These are phyloP conservation scores for Cydia pomonella DNA, from an alignment of 1,140 invertebrate genomes.

Conservation along the genomic window DNA sequence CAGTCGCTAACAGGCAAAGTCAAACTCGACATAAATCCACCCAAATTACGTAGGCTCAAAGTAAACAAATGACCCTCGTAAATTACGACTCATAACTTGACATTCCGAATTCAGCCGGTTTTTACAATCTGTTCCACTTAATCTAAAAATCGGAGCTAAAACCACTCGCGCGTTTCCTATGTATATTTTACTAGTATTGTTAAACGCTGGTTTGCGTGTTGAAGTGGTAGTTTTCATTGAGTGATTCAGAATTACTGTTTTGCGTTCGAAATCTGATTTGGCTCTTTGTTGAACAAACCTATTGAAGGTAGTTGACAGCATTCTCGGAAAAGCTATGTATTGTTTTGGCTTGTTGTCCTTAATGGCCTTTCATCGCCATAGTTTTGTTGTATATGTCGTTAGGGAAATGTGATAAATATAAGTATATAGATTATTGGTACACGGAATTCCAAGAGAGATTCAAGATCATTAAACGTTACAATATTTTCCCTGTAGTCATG, in stretches of 20 bases:
- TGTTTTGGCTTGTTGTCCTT: background rate
- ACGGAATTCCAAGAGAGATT: too few species aligned
- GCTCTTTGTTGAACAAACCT: constrained; percentile 8
- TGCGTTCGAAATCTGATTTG: constrained; percentile 30
- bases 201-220: constrained; percentile 29
- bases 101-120: constrained; percentile 23
- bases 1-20: constrained; percentile 15
- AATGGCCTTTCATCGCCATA: background rate
- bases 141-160: constrained; percentile 15
- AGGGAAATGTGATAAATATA: background rate
- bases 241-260: constrained; percentile 25
- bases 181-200: constrained; percentile 27
- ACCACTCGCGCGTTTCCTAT: constrained; percentile 18
- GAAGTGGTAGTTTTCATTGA: constrained; percentile 22
- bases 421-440: too few species aligned
- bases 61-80: constrained; percentile 21
- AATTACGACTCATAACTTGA: constrained; percentile 24
- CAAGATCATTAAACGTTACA: too few species aligned
- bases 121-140: constrained; percentile 20
- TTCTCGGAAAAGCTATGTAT: background rate
- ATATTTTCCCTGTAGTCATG: too few species aligned
- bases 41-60: constrained; percentile 27
- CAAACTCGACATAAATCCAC: constrained; percentile 30
- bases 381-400: background rate
- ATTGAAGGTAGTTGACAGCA: constrained; percentile 11